Base-by-base conservation (phyloP, 2,888 invertebrate species). In the Morinoia aosen region DNA sequence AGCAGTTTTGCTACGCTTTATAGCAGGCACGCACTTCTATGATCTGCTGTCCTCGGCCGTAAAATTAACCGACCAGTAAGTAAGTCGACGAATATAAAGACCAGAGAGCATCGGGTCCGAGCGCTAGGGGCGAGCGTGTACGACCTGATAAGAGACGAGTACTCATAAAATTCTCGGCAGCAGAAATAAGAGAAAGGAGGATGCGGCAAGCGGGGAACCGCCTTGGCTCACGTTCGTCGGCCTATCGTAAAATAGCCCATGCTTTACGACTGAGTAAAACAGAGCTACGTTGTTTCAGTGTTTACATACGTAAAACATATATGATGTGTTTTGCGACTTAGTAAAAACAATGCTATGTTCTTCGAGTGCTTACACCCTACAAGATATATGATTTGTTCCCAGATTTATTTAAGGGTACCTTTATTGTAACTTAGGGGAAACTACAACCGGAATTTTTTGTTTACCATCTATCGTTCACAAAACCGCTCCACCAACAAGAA, bases 31-130 rank as follows among this genome's bases (percentile, higher is more conserved):
- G 90, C 39, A 90, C 40, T 39, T 19, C 48, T 90, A 90, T 40
- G 90, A 90, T 90, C 39, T 90, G 12, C 90, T 90, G 90, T 90
- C 90, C 12, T 14, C 48, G 40, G 40, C 90, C 90, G 39, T 90
- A 90, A 90, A 90, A 90, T 90, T 90, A 90, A 90, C 90, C 39
- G 90, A 39, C 40, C 90, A 48, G 33, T 90, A 90, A 90, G 90
- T 90, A 90, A 90, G 40, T 90, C 90, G 10, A 19, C 11, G 90
- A 90, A 48, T 48, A 90, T 48, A 19, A 39, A 48, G 40, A 48
- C 90, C 90, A 90, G 40, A 7, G 14, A 39, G 90, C 40, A 39
- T 90, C 90, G 90, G 39, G 90, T 39, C 40, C 19, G 2, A 19
- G 40, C 90, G 1, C 76, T 33, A 76, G 33, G 76, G 76, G 76